Evolutionary conservation across 1,140 invertebrate genomes (phyloP).

Genomic region (Parapsyche elsis): DNA sequence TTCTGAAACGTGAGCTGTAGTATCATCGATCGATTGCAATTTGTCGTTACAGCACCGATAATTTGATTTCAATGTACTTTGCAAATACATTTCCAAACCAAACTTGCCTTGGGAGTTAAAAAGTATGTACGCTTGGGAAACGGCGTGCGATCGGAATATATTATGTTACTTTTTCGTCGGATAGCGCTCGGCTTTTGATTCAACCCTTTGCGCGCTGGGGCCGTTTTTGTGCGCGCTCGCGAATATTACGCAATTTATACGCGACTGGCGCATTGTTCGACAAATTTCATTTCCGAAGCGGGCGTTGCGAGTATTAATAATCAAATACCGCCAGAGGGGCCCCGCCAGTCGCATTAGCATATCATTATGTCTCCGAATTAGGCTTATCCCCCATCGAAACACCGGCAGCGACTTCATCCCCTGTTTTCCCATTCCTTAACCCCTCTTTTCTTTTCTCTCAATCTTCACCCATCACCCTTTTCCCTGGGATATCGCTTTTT

Average conservation of each 20-base stretch:
- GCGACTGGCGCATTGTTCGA: constrained; percentile 29
- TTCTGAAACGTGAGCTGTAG: no score
- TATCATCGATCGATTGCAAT: no score
- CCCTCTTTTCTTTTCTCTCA: no score
- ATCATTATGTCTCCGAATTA: constrained; percentile 35
- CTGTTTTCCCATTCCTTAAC: background rate
- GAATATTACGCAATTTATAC: background rate
- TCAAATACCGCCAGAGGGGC: constrained; percentile 36
- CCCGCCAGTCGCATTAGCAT: constrained; percentile 30
- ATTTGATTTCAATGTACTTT: no score
- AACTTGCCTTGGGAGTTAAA: no score
- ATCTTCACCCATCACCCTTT: background rate
- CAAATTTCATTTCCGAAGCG: constrained; percentile 39
- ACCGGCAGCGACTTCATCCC: background rate
- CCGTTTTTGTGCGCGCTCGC: background rate
- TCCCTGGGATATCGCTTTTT: background rate
- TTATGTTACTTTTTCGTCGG: no score
- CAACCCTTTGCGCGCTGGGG: background rate
- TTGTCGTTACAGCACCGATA: no score
- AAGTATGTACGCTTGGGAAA: no score
- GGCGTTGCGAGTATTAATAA: constrained; percentile 37
- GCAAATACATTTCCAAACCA: no score
- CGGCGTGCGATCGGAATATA: no score
- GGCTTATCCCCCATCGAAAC: constrained; percentile 15
- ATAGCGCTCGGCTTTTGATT: background rate